Conservation (phyloP, 2,797 vertebrate genomes). For the Agapornis canus region DNA sequence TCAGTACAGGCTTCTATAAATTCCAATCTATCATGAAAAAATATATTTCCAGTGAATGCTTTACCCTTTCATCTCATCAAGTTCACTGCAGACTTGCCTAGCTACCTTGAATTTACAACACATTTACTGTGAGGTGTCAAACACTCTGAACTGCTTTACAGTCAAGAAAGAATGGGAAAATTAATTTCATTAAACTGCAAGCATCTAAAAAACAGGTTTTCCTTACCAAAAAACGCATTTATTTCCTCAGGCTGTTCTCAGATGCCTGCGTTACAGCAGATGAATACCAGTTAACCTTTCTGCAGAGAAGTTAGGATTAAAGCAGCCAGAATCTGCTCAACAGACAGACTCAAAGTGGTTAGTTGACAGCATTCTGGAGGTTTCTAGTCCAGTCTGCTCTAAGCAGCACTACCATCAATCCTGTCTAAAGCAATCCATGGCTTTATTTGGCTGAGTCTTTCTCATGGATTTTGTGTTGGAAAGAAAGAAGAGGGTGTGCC, state of each 20-base stretch:
- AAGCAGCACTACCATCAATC: background rate
- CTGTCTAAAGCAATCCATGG: background rate
- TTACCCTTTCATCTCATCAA: background rate
- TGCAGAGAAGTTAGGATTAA: background rate
- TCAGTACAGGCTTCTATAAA: background rate
- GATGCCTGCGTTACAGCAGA: background rate
- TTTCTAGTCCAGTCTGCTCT: background rate
- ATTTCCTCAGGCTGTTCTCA: background rate
- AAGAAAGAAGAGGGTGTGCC: background rate
- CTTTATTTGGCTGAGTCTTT: background rate
- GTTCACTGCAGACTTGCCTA: background rate
- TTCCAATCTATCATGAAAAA: background rate
- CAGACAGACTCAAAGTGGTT: background rate
- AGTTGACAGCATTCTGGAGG: background rate
- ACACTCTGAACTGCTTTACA: background rate
- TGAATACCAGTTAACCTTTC: background rate
- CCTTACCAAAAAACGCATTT: background rate
- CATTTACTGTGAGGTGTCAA: background rate
- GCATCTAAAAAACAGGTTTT: background rate
- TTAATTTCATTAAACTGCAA: background rate
- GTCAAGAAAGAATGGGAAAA: background rate
- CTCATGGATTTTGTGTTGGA: background rate
- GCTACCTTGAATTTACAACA: background rate
- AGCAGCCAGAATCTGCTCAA: background rate
- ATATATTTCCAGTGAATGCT: background rate